Base-by-base conservation (phyloP, 1,140 invertebrate species). In the Dinothrombium tinctorium region DNA sequence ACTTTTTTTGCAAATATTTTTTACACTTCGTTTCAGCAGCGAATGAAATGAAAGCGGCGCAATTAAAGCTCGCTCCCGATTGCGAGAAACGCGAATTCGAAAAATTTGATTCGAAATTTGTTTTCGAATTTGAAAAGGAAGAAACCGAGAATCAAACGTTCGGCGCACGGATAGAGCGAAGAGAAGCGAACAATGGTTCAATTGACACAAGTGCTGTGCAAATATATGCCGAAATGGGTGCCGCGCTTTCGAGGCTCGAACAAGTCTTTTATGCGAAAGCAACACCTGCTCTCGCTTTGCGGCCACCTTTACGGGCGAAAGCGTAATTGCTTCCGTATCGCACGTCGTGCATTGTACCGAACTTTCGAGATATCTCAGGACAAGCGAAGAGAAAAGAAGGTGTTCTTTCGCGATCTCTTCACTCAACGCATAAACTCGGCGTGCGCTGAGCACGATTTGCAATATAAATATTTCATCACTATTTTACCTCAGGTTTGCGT, bases 171-270 rank as follows among this genome's bases (percentile, higher is more conserved):
- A n/a, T n/a, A n/a, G n/a, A n/a, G n/a, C n/a, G n/a, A n/a, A n/a
- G n/a, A n/a, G n/a, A n/a, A 28, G 33, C 33, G 8, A 35, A 35
- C 7, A 23, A 43, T 43, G 42, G 42, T 43, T 20, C 33, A 39
- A 9, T 20, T 43, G 28, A 37, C 42, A 14, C 12, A 15, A 2
- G n/a, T 31, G 4, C 24, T 43, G 21, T 15, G 17, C 8, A 37
- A 37, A 24, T 37, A 37, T 32, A 38, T 26, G 17, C 42, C 42
- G 2, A 6, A 2, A 19, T 43, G 42, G 42, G 20, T 15, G 9
- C 3, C 15, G 1, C 23, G 37, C 3, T 4, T 20, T 6, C 5
- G n/a, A 17, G 9, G 22, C 6, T 8, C 3, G 14, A 22, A 36
- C 4, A 33, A 17, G 4, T 6, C 9, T 12, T 42, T 19, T 26